Conservation (phyloP, 2,113 vertebrate genomes). For the Xenopus borealis region DNA sequence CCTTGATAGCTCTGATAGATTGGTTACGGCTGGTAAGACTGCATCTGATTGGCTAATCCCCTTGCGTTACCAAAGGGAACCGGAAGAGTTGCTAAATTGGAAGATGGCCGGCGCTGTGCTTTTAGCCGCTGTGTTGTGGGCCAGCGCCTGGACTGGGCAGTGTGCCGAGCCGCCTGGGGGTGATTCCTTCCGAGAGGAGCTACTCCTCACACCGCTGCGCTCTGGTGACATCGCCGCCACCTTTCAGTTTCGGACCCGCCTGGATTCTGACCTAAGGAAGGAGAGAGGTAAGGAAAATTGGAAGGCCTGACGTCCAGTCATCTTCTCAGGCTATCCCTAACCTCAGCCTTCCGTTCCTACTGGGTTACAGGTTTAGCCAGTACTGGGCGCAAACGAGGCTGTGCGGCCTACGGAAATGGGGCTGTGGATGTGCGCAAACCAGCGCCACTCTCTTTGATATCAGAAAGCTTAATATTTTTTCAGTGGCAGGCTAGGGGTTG, state of each 20-base stretch:
- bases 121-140: slow-evolving; percentile 14
- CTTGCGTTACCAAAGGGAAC: neutral
- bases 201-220: slow-evolving; percentile 83
- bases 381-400: too few relatives aligned
- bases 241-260: slow-evolving; percentile 89
- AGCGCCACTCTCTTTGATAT: too few relatives aligned
- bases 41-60: neutral
- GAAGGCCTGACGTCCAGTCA: too few relatives aligned
- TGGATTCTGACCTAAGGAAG: slow-evolving; percentile 74
- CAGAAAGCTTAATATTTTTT: too few relatives aligned
- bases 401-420: too few relatives aligned
- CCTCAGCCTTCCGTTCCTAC: too few relatives aligned
- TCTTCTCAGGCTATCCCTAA: too few relatives aligned
- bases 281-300: slow-evolving; percentile 63
- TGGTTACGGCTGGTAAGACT: neutral
- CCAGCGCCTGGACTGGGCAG: neutral
- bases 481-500: too few relatives aligned
- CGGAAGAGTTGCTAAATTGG: slow-evolving; percentile 48
- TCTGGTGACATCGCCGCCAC: slow-evolving; percentile 87
- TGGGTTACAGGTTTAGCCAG: too few relatives aligned
- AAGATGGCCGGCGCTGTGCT: neutral
- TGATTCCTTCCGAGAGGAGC: slow-evolving; percentile 77
- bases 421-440: too few relatives aligned
- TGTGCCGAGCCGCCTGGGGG: slow-evolving; percentile 46
- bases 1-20: neutral